Evolutionary conservation across 2,888 invertebrate genomes (phyloP).

Genomic region (Orthonychiurus folsomi): DNA sequence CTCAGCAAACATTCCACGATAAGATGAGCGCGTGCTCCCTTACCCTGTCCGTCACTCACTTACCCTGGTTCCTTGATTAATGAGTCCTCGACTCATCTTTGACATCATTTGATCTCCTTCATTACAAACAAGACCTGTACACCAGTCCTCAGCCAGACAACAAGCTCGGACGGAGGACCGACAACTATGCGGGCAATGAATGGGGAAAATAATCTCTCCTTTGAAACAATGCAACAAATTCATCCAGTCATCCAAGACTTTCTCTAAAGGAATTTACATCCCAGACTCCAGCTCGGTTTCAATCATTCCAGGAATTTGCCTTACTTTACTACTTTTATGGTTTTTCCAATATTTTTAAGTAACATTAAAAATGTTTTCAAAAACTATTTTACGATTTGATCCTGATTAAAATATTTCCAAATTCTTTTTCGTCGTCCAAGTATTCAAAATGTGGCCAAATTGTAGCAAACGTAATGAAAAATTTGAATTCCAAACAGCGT

Average conservation of each 20-base stretch:
- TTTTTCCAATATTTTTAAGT: too few relatives aligned
- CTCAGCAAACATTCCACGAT: neutral
- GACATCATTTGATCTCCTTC: constrained; percentile 22
- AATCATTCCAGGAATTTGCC: neutral
- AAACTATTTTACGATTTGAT: too few relatives aligned
- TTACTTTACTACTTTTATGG: too few relatives aligned
- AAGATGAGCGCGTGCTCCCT: constrained; percentile 1
- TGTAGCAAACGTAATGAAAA: too few relatives aligned
- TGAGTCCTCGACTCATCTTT: constrained; percentile 24
- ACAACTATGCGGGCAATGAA: too few relatives aligned
- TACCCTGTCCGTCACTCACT: neutral
- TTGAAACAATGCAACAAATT: neutral
- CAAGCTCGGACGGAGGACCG: neutral
- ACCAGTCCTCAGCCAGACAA: neutral
- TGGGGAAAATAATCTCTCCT: neutral
- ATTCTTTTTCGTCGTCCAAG: too few relatives aligned
- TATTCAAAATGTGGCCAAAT: too few relatives aligned
- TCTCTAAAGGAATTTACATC: neutral
- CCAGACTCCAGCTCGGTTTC: neutral
- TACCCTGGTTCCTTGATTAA: constrained; percentile 17
- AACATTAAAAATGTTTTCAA: too few relatives aligned
- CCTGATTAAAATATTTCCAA: too few relatives aligned
- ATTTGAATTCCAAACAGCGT: too few relatives aligned
- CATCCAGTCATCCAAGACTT: neutral
- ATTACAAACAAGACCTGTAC: neutral